Base-by-base conservation (phyloP, 2,888 invertebrate genomes). In the Seira ritae region DNA sequence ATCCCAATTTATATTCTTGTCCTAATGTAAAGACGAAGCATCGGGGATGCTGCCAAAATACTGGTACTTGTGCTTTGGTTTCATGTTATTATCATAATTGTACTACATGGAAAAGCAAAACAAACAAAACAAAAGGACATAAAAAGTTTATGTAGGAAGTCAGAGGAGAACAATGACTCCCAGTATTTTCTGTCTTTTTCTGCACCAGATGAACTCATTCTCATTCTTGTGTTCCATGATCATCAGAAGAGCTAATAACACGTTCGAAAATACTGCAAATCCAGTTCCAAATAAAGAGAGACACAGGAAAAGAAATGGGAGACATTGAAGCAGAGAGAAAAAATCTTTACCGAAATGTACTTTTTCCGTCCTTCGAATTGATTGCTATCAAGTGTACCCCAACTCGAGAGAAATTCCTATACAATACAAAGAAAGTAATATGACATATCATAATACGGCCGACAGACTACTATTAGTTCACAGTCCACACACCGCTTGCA, bases 341-440 rank as follows among this genome's bases (percentile, higher is more conserved):
- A 60, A 60, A 10, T 8, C 60, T 60, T 93, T 92, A 96, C 96
- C 90, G 97, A 97, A 91, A 98, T 95, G 88, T 95, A 96, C 91
- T 96, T 95, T 90, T 95, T 94, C 89, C 96, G 96, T 65, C 95
- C 95, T 80, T 93, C 93, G 84, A 88, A 88, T 65, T 79, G 79
- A 79, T 22, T 69, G n/a, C 50, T 93, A 91, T 97, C 96, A 90
- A 96, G 93, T 88, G 94, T 93, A 89, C 94, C 94, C 95, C 98
- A 97, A 88, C 94, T 95, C 90, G 95, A 95, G 90, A 97, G 93
- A 92, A 97, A 97, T 90, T 96, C 95, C 91, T 95, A 94, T 86
- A 97, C 96, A n/a, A n/a, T n/a, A n/a, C n/a, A n/a, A n/a, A n/a
- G n/a, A n/a, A n/a, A n/a, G n/a, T n/a, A n/a, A n/a, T n/a, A n/a